Evolutionary conservation across 2,888 invertebrate species (phyloP), one percentile per base, ranked within the genome.

Genomic region (Hydriomena furcata): DNA sequence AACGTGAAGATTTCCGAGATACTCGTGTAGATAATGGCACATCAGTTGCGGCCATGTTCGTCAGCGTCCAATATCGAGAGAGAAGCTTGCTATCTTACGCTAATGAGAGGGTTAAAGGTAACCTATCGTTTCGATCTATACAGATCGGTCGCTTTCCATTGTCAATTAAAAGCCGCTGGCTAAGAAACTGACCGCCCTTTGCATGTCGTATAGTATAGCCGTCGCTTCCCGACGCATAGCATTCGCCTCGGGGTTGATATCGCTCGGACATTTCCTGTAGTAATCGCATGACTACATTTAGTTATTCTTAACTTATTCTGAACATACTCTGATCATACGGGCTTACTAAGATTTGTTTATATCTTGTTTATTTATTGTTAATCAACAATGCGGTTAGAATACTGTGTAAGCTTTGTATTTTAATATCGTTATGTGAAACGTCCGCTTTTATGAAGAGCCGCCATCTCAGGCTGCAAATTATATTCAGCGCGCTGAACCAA

Each of bases 241-340:
- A 72, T 76, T 63, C 68, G 86, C 89, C 87, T 77, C 74, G 66
- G 84, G 88, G 80, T 78, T 72, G 76, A 79, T 82, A 79, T 76
- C 65, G 76, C 75, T 76, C 72, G 66, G 81, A 83, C 83, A 71
- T 87, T 88, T 89, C 88, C 88, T 88, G 85, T 83, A 86, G 85
- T 80, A 79, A 77, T 71, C 73, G 78, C 78, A 72, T 80, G 76
- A 73, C 68, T 70, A 68, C 73, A 73, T 72, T 77, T 68, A 76
- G 76, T 76, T 76, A 78, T 79, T 76, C 74, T 73, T 71, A 77
- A 70, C 75, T 23, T 41, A 31, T 38, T 38, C 27, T 10, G 27
- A 38, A 11, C 38, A 10, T 17, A 37, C 72, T 78, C 75, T 73
- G 73, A 80, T 80, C 83, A 34, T 40, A 40, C 50, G 10, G 40